Percentiles rank a stretch among this genome's conserved stretches.
phyloP scores from a whole-genome alignment of 2,113 vertebrate species.

The Paradisaea rubra region DNA sequence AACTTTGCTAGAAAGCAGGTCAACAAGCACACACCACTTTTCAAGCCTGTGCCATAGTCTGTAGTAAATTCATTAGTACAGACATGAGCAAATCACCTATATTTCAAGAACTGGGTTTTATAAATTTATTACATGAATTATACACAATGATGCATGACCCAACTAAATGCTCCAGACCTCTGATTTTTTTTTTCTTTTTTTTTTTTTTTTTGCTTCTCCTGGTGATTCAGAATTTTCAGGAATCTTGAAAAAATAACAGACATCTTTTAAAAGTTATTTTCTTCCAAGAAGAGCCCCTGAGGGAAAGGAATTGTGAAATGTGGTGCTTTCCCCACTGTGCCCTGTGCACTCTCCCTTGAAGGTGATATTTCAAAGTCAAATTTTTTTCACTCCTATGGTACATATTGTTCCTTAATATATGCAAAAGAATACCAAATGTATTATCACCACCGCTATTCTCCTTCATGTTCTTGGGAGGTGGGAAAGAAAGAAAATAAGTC shows the following conservation, averaged over 20 bases:
- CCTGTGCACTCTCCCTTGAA: background rate
- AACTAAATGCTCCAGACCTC: background rate
- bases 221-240: background rate
- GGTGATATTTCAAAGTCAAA: background rate
- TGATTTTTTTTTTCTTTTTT: background rate
- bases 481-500: background rate
- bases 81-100: background rate
- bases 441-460: background rate
- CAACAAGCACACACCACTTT: background rate
- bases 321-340: background rate
- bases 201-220: background rate
- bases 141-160: background rate
- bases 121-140: background rate
- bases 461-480: background rate
- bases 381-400: background rate
- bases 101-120: background rate
- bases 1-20: background rate
- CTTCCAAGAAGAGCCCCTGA: background rate
- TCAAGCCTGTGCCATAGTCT: background rate
- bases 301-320: background rate
- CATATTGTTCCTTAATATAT: background rate
- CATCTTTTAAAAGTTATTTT: background rate
- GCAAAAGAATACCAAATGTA: background rate
- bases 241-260: background rate
- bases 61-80: background rate